phyloP scores from a whole-genome alignment of 2,888 invertebrate genomes.

The Temnothorax unifasciatus region DNA sequence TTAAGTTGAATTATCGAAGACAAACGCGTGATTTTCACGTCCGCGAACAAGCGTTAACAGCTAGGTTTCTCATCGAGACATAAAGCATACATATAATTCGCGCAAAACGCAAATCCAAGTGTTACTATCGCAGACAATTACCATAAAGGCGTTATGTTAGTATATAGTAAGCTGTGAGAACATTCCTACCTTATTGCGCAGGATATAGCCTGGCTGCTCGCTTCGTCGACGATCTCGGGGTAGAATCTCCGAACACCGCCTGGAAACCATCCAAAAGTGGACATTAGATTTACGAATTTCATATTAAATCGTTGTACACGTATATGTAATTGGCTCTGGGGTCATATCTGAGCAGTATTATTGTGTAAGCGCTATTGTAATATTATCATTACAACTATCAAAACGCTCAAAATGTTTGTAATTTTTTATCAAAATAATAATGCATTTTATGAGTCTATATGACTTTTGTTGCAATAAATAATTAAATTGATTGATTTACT shows the following conservation, averaged over 20 bases:
- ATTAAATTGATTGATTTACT: background rate
- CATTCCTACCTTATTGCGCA: slow-evolving; percentile 66
- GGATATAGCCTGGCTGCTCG: slow-evolving; percentile 59
- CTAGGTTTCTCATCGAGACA: slow-evolving; percentile 49
- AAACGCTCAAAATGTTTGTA: background rate
- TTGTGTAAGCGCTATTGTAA: background rate
- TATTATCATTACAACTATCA: background rate
- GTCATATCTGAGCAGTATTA: background rate
- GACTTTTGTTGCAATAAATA: background rate
- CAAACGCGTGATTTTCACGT: slow-evolving; percentile 59
- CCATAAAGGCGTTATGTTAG: slow-evolving; percentile 66
- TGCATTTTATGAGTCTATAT: background rate
- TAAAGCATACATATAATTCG: slow-evolving; percentile 45
- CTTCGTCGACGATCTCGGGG: slow-evolving; percentile 44
- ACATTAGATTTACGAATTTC: slow-evolving; percentile 72
- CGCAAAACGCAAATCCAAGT: slow-evolving; percentile 32
- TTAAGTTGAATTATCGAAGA: slow-evolving; percentile 64
- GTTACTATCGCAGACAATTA: slow-evolving; percentile 63
- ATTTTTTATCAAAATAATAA: background rate
- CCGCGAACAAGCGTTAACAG: slow-evolving; percentile 12
- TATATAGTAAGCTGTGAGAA: slow-evolving; percentile 63
- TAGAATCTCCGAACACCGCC: slow-evolving; percentile 58
- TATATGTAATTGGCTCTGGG: background rate
- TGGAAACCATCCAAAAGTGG: slow-evolving; percentile 77
- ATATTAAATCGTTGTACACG: slow-evolving; percentile 7